These are phyloP conservation scores for Oreotrochilus melanogaster DNA, from an alignment of 2,113 vertebrate species.

Conservation along the genomic window DNA sequence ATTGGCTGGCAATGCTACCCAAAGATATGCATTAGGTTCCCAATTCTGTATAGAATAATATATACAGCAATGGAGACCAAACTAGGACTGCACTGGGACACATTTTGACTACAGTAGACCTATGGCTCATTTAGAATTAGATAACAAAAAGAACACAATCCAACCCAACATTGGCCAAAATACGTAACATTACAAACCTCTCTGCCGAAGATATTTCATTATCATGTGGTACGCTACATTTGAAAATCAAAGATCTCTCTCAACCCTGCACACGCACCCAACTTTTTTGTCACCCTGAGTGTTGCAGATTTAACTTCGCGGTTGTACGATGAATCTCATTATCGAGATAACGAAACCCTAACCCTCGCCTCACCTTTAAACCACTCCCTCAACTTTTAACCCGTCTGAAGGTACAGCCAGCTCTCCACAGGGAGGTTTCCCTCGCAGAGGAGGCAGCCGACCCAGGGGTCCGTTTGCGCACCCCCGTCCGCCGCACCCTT, in stretches of 20 bases:
- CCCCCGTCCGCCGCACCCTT: fast-evolving
- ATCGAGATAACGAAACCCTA: background rate
- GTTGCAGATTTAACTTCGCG: fast-evolving
- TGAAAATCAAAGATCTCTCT: background rate
- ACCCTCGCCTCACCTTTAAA: background rate
- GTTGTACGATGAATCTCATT: background rate
- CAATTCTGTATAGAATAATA: background rate
- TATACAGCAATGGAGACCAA: background rate
- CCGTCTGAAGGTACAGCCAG: fast-evolving
- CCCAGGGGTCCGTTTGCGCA: fast-evolving
- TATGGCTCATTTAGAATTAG: background rate
- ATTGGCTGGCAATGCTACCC: background rate
- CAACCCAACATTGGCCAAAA: background rate
- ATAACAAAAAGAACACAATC: background rate
- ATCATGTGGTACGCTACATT: fast-evolving
- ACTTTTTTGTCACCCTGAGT: background rate
- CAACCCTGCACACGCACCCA: fast-evolving
- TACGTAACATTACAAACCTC: fast-evolving
- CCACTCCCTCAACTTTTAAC: background rate
- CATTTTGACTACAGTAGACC: too few relatives aligned
- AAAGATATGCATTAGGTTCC: background rate
- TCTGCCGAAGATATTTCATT: background rate
- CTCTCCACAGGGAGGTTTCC: background rate
- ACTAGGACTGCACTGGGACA: background rate
- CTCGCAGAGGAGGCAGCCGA: too few relatives aligned